A percentile compares a stretch with the other conserved stretches of the same genome.
phyloP scores from a whole-genome alignment of 2,797 vertebrate species.

The Neosilurus hyrtlii region DNA sequence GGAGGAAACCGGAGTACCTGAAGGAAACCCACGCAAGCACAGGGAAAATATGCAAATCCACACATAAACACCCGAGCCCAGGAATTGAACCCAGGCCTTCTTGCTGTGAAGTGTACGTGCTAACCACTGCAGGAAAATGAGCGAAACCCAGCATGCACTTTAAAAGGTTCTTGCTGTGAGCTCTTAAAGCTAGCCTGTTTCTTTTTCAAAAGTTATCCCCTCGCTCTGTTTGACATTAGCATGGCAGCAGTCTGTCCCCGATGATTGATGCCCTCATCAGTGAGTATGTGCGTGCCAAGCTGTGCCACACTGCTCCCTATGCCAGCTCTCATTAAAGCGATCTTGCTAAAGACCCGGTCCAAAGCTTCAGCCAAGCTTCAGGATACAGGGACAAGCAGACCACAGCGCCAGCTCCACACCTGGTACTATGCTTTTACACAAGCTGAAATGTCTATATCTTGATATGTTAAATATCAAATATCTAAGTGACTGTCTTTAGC shows the following conservation, averaged over 20 bases:
- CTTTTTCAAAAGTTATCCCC: not conserved
- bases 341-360: conserved; percentile 39
- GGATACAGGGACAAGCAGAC: conserved; percentile 15
- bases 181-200: conserved; percentile 4
- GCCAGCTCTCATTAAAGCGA: conserved; percentile 37
- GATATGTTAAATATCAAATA: not conserved
- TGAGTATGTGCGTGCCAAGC: conserved; percentile 21
- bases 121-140: not conserved
- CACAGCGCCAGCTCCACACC: conserved; percentile 23
- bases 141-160: not conserved
- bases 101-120: too few species aligned
- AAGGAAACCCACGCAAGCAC: too few species aligned
- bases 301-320: conserved; percentile 17
- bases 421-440: not conserved
- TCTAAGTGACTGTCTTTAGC: not conserved
- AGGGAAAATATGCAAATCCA: too few species aligned
- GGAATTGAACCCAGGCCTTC: too few species aligned
- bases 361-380: conserved; percentile 54
- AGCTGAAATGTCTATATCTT: not conserved
- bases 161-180: not conserved
- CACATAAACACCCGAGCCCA: too few species aligned
- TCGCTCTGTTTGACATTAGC: conserved; percentile 18
- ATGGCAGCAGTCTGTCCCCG: conserved; percentile 30
- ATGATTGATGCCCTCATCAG: conserved; percentile 38
- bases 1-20: too few species aligned